Base-by-base conservation (phyloP, 2,113 vertebrate species). In the Tursiops truncatus region DNA sequence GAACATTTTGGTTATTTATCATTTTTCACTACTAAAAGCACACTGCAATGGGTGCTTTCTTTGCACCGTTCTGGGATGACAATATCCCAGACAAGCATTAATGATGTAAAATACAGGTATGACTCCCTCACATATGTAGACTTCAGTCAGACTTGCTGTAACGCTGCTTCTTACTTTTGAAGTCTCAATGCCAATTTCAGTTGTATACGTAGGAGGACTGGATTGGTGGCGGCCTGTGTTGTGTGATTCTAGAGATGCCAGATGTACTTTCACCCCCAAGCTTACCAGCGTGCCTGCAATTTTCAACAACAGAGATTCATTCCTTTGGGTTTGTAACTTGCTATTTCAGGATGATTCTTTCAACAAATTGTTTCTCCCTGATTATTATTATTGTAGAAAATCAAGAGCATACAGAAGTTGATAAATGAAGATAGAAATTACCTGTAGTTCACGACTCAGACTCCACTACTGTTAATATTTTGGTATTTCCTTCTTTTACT, bases 291-390 rank as follows among this genome's bases (percentile, higher is more conserved):
- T 56, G 71, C 38, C 82, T 96, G 50, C 38, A 60, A 31, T 84
- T 84, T 96, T 89, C 87, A 96, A 74, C 65, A 85, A 80, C 77
- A 83, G 56, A 97, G 50, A 93, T 93, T 91, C 86, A 68, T 96
- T 87, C 79, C 62, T 90, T 96, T 50, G 62, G n/a, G 68, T 82
- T 89, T 93, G 6, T 63, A 89, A 86, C 68, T 93, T 83, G 56
- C 73, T 86, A 33, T 93, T 90, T 95, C 67, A 63, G 77, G 56
- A 96, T 92, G 68, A 86, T 92, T 87, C 83, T 93, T 95, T 85
- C 85, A 85, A 93, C 71, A 94, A 95, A 95, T 89, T 36, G 28
- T 92, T 90, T 80, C 79, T 86, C 62, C 38, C 28, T 83, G 36
- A 76, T 85, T 71, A 53, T 20, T 56, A 82, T 76, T 89, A 79